phyloP scores from a whole-genome alignment of 2,888 invertebrate species.

The Lycophotia porphyrea region DNA sequence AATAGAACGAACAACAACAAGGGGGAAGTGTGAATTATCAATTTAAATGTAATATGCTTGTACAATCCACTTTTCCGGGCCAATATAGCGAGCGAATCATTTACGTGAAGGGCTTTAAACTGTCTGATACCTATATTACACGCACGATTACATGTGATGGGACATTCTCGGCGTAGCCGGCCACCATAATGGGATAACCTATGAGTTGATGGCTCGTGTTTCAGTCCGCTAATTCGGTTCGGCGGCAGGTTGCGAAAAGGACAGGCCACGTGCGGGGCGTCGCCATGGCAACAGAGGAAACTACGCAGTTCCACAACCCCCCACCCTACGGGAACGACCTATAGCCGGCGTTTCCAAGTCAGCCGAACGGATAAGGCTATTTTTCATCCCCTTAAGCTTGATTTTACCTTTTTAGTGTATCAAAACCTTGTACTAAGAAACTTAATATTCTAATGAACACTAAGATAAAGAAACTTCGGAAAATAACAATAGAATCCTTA shows the following conservation, averaged over 20 bases:
- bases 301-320: conserved; percentile 84
- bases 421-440: not conserved
- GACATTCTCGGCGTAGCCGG: conserved; percentile 74
- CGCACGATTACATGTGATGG: conserved; percentile 76
- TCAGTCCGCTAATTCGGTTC: conserved; percentile 81
- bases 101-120: conserved; percentile 60
- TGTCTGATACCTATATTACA: conserved; percentile 65
- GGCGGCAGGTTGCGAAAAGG: conserved; percentile 76
- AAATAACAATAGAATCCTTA: not conserved
- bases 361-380: conserved; percentile 66
- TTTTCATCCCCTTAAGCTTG: conserved; percentile 61
- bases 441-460: not conserved
- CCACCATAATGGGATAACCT: conserved; percentile 76
- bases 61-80: conserved; percentile 29
- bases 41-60: conserved; percentile 72
- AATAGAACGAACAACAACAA: conserved; percentile 62
- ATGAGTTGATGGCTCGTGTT: conserved; percentile 74
- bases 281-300: conserved; percentile 86
- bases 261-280: conserved; percentile 85
- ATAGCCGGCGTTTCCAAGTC: conserved; percentile 70
- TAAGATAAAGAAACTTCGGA: not conserved
- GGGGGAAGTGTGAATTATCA: conserved; percentile 74
- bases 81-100: conserved; percentile 55
- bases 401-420: conserved; percentile 29
- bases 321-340: conserved; percentile 69